Evolutionary conservation across 2,797 vertebrate species (phyloP).

Genomic region (Salarias fasciatus): DNA sequence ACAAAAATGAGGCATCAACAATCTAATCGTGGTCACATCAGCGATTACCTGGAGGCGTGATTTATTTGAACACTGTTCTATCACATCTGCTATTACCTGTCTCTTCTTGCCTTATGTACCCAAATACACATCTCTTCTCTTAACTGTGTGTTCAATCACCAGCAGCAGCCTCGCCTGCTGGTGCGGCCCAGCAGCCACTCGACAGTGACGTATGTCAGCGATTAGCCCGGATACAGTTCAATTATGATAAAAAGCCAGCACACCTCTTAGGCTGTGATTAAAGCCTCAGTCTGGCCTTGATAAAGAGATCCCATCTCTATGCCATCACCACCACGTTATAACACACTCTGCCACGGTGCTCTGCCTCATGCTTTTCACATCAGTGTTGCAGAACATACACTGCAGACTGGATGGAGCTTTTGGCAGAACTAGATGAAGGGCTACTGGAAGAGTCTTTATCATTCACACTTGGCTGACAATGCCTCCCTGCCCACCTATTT

Average conservation of each 20-base stretch:
- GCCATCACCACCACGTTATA: constrained; percentile 92
- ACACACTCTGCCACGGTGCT: constrained; percentile 80
- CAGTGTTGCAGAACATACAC: constrained; percentile 72
- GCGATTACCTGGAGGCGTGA: constrained; percentile 62
- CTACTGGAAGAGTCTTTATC: constrained; percentile 88
- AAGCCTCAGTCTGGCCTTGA: constrained; percentile 88
- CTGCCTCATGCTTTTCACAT: constrained; percentile 80
- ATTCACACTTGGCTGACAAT: constrained; percentile 88
- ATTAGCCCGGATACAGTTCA: constrained; percentile 96
- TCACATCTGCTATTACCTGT: constrained; percentile 73
- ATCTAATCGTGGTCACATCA: constrained; percentile 77
- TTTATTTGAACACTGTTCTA: constrained; percentile 63
- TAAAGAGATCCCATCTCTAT: constrained; percentile 94
- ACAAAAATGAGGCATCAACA: constrained; percentile 55
- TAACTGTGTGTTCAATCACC: constrained; percentile 80
- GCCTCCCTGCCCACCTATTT: constrained; percentile 79
- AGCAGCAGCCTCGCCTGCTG: constrained; percentile 47
- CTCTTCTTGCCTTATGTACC: constrained; percentile 59
- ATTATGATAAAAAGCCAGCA: constrained; percentile 93
- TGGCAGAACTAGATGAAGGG: constrained; percentile 70
- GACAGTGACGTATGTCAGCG: constrained; percentile 95
- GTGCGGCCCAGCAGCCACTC: constrained; percentile 69
- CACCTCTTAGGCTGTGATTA: constrained; percentile 97
- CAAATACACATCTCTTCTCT: constrained; percentile 71
- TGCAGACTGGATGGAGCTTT: constrained; percentile 45